phyloP scores from a whole-genome alignment of 2,888 invertebrate genomes.

The Acanthococcus lagerstroemiae region DNA sequence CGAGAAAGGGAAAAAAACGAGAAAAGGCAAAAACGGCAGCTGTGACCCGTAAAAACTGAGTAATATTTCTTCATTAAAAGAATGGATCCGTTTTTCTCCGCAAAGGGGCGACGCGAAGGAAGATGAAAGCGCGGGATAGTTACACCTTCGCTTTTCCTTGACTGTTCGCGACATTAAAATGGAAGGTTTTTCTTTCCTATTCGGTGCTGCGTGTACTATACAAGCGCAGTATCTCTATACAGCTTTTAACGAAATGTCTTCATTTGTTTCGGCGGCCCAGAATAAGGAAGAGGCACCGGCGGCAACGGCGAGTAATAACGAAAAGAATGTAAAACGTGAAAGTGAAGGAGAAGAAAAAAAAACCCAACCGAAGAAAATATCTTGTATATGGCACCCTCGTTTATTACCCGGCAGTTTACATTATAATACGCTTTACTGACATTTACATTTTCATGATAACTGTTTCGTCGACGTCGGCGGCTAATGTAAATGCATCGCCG shows the following conservation, averaged over 20 bases:
- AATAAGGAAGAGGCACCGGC: conserved; percentile 9
- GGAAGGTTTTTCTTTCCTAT: conserved; percentile 20
- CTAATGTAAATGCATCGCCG: conserved; percentile 31
- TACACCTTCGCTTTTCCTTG: conserved; percentile 11
- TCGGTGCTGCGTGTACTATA: conserved; percentile 5
- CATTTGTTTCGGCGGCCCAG: conserved; percentile 26
- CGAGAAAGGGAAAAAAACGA: background rate
- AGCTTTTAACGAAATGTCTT: conserved; percentile 31
- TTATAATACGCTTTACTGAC: conserved; percentile 31
- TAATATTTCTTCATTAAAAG: conserved; percentile 32
- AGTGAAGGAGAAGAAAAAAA: conserved; percentile 3
- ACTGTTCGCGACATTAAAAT: conserved; percentile 1
- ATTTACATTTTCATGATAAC: conserved; percentile 31
- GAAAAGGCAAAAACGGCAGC: conserved; percentile 23
- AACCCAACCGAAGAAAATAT: conserved; percentile 17
- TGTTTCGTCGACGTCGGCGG: conserved; percentile 30
- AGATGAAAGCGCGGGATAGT: conserved; percentile 23
- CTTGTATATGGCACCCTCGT: conserved; percentile 31
- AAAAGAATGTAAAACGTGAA: conserved; percentile 22
- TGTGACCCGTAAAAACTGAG: conserved; percentile 30
- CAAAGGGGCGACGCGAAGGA: background rate
- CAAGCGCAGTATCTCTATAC: background rate
- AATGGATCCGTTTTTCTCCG: conserved; percentile 21
- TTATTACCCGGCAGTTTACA: conserved; percentile 30
- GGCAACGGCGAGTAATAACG: conserved; percentile 19